Conservation (phyloP, 2,113 vertebrate genomes). For the zebrafish (Danio rerio) region GRCz12tu NC_133178.1:21456501-21457000, state of each 20-base stretch:
- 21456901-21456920: constrained; percentile 3
- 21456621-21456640: constrained; percentile 34
- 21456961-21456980: constrained; percentile 12
- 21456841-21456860: constrained; percentile 18
- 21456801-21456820: constrained; percentile 36
- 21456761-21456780: background rate
- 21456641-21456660: constrained; percentile 44
- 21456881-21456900: background rate
- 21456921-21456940: background rate
- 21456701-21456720: constrained; percentile 38
- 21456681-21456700: constrained; percentile 41
- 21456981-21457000: background rate
- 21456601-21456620: constrained; percentile 40
- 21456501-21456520: constrained; percentile 28
- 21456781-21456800: background rate
- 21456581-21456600: constrained; percentile 24
- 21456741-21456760: constrained; percentile 16
- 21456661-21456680: constrained; percentile 51
- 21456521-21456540: background rate
- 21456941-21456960: background rate
- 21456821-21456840: constrained; percentile 25
- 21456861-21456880: constrained; percentile 18
- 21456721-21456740: constrained; percentile 13
- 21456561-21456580: constrained; percentile 30
- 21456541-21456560: background rate